Evolutionary conservation across 2,113 vertebrate genomes (phyloP), one percentile per base, ranked within the genome.

Genomic region (Corythornis vintsioides): DNA sequence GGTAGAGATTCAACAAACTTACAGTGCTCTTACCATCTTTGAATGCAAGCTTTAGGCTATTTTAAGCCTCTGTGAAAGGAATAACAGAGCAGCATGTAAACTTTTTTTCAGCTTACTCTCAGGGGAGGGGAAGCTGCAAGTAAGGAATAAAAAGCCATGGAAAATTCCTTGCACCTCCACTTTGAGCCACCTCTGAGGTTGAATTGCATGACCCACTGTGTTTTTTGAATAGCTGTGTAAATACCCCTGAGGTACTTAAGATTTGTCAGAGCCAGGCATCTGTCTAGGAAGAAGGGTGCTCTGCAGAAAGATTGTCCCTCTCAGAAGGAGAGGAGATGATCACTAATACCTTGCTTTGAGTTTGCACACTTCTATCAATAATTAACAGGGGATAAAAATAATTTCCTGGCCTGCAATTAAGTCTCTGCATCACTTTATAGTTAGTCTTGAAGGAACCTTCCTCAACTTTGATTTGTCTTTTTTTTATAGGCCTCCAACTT

Each of bases 71-170:
- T 4, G 10, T 7, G 1, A 53, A 73, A 73, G 63, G 47, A 89
- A 50, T 67, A 94, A 84, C 87, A 84, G n/a, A 90, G 64, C 16
- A 78, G 57, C 24, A 45, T 35, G 43, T 47, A 94, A 86, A 94
- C 81, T 79, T 85, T 93, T 93, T 76, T 85, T 93, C 75, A 91
- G 56, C 56, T 91, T 80, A 92, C 17, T 6, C 11, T 60, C 11
- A 59, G 50, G 35, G 56, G 53, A 92, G 35, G 29, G 69, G 45
- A 86, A 93, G 13, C 5, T 76, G 25, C n/a, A 93, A 88, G 47
- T 22, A 47, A 63, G 52, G 21, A 92, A 88, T 50, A 89, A 88
- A 89, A 72, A 71, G 22, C 33, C 40, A 73, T 93, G 77, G 52
- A 73, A 93, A 90, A 65, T 73, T 83, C 57, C 47, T 55, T 45